Evolutionary conservation across 1,140 invertebrate species (phyloP).

Genomic region (Drosophila azteca): DNA sequence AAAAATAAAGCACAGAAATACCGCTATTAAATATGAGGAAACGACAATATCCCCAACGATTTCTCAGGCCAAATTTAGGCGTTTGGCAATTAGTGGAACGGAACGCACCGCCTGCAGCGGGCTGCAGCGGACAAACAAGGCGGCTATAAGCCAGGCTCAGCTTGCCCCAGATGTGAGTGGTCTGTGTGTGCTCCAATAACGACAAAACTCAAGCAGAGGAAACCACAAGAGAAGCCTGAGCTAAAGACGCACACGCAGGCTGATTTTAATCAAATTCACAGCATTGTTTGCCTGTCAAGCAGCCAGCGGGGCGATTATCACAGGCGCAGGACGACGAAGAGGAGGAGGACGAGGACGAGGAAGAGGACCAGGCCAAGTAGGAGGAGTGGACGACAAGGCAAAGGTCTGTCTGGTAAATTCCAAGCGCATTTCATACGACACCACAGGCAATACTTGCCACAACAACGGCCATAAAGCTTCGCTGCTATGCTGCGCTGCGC

Average conservation of each 20-base stretch:
- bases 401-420: constrained; percentile 68
- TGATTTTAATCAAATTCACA: constrained; percentile 83
- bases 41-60: not conserved
- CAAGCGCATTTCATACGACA: constrained; percentile 79
- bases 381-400: constrained; percentile 56
- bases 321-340: constrained; percentile 57
- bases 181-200: constrained; percentile 42
- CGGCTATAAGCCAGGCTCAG: constrained; percentile 53
- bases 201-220: constrained; percentile 45
- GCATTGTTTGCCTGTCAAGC: constrained; percentile 83
- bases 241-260: constrained; percentile 73
- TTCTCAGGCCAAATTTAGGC: constrained; percentile 61
- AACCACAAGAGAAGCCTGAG: constrained; percentile 47
- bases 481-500: constrained; percentile 20
- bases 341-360: constrained; percentile 40
- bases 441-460: constrained; percentile 61
- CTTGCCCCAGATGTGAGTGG: constrained; percentile 7
- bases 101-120: constrained; percentile 58
- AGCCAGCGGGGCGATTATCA: constrained; percentile 72
- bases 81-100: constrained; percentile 77
- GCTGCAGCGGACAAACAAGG: constrained; percentile 55
- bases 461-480: constrained; percentile 57
- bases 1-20: too few species aligned
- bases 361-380: constrained; percentile 21
- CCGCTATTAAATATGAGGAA: too few species aligned